Base-by-base conservation (phyloP, 2,797 vertebrate species). In the Notolepis coatsorum region DNA sequence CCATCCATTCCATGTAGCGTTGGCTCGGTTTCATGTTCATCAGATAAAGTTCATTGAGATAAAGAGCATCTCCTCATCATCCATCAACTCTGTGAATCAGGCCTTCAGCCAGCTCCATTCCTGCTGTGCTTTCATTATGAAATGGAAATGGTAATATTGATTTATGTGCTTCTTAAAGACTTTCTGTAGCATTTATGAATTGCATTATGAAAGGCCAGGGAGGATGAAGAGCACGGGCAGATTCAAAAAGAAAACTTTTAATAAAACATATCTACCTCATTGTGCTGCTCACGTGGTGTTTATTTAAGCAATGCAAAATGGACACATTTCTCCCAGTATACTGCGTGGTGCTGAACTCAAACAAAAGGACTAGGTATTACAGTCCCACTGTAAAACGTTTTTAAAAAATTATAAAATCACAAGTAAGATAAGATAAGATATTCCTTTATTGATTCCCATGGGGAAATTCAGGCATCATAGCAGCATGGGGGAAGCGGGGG, bases 321-420 rank as follows among this genome's bases (percentile, higher is more conserved):
- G 57, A 48, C 49, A 55, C 51, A 56, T 66, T 42, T 61, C 58
- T 49, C 65, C 63, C 31, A 25, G 57, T 65, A 28, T 43, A 48
- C 59, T 30, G 42, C 60, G 47, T 48, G 62, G 61, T 9, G 46
- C 64, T 48, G 31, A 56, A 65, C 65, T 73, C 38, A 75, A 54
- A 76, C 69, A 74, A 68, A 73, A 70, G 38, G 67, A 61, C 53
- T 63, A 64, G 75, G 78, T 81, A 70, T 75, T 74, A 68, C 63
- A 70, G 68, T 73, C 76, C 71, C 67, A 84, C 75, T 71, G 79
- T 86, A 86, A 89, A 89, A 87, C 37, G 43, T 52, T 85, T 88
- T 86, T 83, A 87, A 88, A 77, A 85, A 87, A 75, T 86, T 83
- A 87, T 89, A 77, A 85, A 87, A 75, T 82, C 77, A 71, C 82